These are phyloP conservation scores for Sebastes trivittatus DNA, from an alignment of 2,797 vertebrate genomes.

Conservation along the genomic window DNA sequence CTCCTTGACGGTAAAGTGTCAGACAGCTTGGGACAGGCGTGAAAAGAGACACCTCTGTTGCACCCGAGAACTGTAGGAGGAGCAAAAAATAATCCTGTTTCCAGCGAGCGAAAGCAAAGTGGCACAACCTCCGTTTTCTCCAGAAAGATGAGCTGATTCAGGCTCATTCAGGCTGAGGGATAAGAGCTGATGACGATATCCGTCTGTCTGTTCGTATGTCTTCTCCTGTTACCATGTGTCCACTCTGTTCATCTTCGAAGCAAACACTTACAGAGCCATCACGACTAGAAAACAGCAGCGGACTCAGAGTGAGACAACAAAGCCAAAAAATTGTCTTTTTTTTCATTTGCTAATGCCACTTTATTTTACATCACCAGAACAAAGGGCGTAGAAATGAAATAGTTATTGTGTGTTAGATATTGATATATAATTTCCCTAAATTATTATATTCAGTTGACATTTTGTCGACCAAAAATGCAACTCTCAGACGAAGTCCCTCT, in stretches of 20 bases:
- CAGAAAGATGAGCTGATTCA: constrained; percentile 18
- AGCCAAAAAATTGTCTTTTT: not conserved
- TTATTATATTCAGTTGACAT: not conserved
- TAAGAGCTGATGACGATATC: not conserved
- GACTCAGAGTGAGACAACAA: not conserved
- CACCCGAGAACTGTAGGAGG: constrained; percentile 22
- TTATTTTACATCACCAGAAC: not conserved
- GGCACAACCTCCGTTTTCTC: constrained; percentile 19
- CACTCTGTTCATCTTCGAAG: not conserved
- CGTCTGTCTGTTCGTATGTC: not conserved
- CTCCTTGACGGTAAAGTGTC: constrained; percentile 16
- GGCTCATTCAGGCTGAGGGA: not conserved
- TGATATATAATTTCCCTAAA: not conserved
- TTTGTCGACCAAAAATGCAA: not conserved
- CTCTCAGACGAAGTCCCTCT: not conserved
- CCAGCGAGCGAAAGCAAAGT: not conserved
- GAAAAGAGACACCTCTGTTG: constrained; percentile 37
- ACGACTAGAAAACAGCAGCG: not conserved
- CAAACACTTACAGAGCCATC: not conserved
- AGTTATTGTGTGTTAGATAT: not conserved
- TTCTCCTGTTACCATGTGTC: constrained; percentile 8
- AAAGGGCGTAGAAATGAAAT: not conserved
- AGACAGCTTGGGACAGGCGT: constrained; percentile 28
- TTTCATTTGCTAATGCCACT: not conserved
- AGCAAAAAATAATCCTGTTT: constrained; percentile 39